Evolutionary conservation across 2,888 invertebrate species (phyloP).

Genomic region (Orthosia gracilis): DNA sequence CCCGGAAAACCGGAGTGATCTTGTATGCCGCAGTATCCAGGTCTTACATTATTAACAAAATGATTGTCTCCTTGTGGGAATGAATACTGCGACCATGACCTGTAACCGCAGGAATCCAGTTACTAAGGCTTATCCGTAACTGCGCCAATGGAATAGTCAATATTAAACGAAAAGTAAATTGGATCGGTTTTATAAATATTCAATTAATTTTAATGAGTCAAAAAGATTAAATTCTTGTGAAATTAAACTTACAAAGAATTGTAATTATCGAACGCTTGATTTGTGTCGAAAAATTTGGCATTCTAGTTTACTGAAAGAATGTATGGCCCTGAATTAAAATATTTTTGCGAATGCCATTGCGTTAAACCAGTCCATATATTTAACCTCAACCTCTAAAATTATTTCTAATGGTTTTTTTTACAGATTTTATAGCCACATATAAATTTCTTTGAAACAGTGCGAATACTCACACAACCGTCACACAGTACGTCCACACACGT

Average conservation of each 20-base stretch:
- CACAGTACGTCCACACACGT: neutral
- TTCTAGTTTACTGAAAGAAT: conserved; percentile 3
- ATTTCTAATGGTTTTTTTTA: neutral
- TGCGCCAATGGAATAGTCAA: conserved; percentile 18
- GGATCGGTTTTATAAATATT: conserved; percentile 4
- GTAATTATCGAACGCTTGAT: conserved; percentile 12
- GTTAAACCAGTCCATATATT: conserved; percentile 8
- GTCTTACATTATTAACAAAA: conserved; percentile 27
- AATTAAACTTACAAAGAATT: neutral
- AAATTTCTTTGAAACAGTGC: neutral
- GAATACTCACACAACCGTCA: neutral
- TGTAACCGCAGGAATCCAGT: conserved; percentile 14
- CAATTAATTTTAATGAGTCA: neutral
- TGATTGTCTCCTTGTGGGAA: conserved; percentile 13
- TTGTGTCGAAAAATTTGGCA: neutral
- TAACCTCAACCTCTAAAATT: conserved; percentile 14
- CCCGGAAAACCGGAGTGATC: too few relatives aligned
- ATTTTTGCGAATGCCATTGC: conserved; percentile 17
- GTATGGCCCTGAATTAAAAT: conserved; percentile 2
- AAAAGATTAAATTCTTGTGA: neutral
- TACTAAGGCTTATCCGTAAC: neutral
- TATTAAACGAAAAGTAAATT: conserved; percentile 43
- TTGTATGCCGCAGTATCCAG: conserved; percentile 4
- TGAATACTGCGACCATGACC: conserved; percentile 18
- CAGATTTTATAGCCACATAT: neutral